Evolutionary conservation across 2,797 vertebrate genomes (phyloP).

Genomic region (Cottoperca gobio): DNA sequence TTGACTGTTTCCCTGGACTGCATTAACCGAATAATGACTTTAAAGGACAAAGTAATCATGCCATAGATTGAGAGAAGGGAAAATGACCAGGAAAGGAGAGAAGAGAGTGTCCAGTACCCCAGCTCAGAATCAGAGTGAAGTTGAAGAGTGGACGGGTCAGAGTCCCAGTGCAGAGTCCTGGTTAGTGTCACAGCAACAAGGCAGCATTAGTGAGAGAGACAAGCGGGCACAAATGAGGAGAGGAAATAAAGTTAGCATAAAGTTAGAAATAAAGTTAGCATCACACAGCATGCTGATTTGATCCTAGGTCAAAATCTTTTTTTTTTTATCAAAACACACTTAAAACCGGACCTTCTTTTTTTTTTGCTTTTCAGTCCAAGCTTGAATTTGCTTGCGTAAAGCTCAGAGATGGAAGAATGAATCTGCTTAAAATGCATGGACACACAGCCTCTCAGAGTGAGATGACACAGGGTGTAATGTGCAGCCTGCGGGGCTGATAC

Average conservation of each 20-base stretch:
- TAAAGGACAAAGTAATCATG: conserved; percentile 79
- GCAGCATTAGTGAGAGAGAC: conserved; percentile 93
- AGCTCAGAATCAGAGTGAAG: conserved; percentile 99
- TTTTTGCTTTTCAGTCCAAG: conserved; percentile 6
- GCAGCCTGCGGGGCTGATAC: conserved; percentile 76
- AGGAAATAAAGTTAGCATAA: conserved; percentile 68
- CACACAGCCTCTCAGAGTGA: conserved; percentile 48
- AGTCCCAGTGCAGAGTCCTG: conserved; percentile 99
- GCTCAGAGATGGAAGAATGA: conserved; percentile 24
- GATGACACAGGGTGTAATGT: conserved; percentile 59
- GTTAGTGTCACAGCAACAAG: conserved; percentile 94
- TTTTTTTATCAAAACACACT: conserved; percentile 34
- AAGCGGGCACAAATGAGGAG: conserved; percentile 71
- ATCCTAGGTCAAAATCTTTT: conserved; percentile 33
- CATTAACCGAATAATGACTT: conserved; percentile 55
- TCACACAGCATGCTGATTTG: conserved; percentile 72
- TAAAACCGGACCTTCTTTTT: background rate
- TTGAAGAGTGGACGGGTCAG: conserved; percentile 99
- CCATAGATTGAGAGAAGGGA: conserved; percentile 82
- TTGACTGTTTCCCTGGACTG: conserved; percentile 38
- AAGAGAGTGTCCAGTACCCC: conserved; percentile 98
- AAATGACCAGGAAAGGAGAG: conserved; percentile 85
- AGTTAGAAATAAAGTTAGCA: conserved; percentile 68
- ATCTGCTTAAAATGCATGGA: conserved; percentile 59
- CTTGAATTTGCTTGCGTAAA: conserved; percentile 27